Conservation (phyloP, 2,113 vertebrate species). For the Mesembrinibis cayennensis region DNA sequence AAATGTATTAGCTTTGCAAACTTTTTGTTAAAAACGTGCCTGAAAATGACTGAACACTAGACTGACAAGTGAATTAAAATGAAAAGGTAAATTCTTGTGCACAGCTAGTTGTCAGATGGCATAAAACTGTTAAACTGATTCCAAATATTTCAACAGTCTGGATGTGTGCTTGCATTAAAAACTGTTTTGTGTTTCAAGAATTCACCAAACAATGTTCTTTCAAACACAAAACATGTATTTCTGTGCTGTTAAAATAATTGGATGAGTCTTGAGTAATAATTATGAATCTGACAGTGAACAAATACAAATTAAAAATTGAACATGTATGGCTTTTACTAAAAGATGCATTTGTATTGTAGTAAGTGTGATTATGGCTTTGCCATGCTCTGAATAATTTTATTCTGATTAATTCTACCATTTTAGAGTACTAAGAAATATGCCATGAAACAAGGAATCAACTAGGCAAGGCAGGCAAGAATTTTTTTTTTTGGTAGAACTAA, state of each 20-base stretch:
- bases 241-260: not conserved
- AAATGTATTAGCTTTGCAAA: not conserved
- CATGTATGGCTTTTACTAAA: not conserved
- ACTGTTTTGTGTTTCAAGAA: not conserved
- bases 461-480: not conserved
- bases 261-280: not conserved
- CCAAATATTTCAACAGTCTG: not conserved
- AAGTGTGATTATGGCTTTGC: not conserved
- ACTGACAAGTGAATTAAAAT: not conserved
- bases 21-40: not conserved
- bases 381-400: not conserved
- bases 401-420: not conserved
- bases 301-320: not conserved
- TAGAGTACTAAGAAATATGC: not conserved
- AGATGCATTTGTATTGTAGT: not conserved
- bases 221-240: not conserved
- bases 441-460: not conserved
- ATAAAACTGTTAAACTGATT: not conserved
- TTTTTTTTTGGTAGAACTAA: not conserved
- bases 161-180: not conserved
- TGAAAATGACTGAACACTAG: not conserved
- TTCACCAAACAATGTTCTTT: not conserved
- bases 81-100: not conserved
- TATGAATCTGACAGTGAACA: not conserved
- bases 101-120: not conserved